Conservation (phyloP, 64 coral and sea anemone genomes). For the Stichodactyla mertensii region DNA sequence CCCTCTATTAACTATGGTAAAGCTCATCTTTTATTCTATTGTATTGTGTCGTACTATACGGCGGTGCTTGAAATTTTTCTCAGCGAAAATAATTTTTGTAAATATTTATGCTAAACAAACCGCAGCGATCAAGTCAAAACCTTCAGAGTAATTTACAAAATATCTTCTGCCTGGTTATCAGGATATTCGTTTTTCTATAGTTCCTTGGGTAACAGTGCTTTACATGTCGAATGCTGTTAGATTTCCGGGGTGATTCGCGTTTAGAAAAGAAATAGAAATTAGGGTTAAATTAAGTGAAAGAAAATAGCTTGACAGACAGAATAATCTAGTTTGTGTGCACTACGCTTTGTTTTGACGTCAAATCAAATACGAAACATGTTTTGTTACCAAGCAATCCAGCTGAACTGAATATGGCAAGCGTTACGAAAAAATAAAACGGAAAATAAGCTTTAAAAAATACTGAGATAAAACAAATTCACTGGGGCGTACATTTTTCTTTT, state of each 20-base stretch:
- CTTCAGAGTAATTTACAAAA: no score
- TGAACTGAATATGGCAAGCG: not conserved
- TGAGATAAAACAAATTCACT: no score
- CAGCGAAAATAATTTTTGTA: no score
- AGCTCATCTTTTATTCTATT: no score
- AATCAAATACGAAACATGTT: not conserved
- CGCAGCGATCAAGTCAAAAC: no score
- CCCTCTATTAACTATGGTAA: no score
- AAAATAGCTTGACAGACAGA: not conserved
- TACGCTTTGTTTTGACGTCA: not conserved
- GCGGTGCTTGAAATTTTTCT: no score
- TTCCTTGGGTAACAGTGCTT: not conserved
- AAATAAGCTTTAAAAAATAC: no score
- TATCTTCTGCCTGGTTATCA: no score
- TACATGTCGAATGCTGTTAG: not conserved
- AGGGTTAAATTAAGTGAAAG: not conserved
- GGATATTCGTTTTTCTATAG: not conserved
- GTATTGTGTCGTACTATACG: no score
- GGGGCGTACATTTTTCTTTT: no score
- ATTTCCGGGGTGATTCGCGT: not conserved
- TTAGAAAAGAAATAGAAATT: not conserved
- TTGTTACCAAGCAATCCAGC: not conserved
- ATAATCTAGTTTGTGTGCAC: not conserved
- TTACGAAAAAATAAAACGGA: not conserved
- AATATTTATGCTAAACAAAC: no score